A percentile compares a stretch with the other conserved stretches of the same genome.
Conservation (phyloP, 2,888 invertebrate species). For the Zonitis immaculata region DNA sequence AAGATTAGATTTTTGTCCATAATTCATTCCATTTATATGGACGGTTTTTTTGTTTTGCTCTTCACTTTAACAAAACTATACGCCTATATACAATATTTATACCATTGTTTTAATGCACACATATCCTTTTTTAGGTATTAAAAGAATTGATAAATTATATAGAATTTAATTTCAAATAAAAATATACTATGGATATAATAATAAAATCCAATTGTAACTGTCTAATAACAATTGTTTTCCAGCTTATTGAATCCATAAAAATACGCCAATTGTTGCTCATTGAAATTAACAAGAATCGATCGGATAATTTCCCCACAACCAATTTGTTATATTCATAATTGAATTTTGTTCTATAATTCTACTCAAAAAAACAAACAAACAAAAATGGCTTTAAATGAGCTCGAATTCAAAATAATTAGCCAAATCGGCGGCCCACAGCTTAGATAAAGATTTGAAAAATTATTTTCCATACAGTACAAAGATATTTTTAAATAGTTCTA, state of each 20-base stretch:
- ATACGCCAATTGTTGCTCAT: neutral
- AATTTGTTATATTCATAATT: neutral
- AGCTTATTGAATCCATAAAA: neutral
- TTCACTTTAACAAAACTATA: neutral
- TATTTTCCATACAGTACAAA: no score
- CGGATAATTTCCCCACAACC: neutral
- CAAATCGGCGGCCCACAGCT: no score
- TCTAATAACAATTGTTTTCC: neutral
- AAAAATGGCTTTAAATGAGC: no score
- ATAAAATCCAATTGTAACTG: neutral
- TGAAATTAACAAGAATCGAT: neutral
- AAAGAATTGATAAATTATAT: no score
- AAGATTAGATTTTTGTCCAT: neutral
- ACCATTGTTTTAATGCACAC: neutral
- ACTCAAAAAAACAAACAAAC: no score
- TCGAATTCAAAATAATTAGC: no score
- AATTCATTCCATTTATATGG: neutral
- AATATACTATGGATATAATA: neutral
- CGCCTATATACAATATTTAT: neutral
- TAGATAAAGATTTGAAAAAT: no score
- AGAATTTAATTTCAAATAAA: no score
- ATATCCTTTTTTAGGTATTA: neutral
- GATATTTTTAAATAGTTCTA: no score
- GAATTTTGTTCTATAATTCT: no score
- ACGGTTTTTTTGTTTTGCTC: neutral